Percentiles rank a stretch among this genome's conserved stretches.
phyloP scores from a whole-genome alignment of 2,113 vertebrate genomes.

The Ariopsis seemanni region DNA sequence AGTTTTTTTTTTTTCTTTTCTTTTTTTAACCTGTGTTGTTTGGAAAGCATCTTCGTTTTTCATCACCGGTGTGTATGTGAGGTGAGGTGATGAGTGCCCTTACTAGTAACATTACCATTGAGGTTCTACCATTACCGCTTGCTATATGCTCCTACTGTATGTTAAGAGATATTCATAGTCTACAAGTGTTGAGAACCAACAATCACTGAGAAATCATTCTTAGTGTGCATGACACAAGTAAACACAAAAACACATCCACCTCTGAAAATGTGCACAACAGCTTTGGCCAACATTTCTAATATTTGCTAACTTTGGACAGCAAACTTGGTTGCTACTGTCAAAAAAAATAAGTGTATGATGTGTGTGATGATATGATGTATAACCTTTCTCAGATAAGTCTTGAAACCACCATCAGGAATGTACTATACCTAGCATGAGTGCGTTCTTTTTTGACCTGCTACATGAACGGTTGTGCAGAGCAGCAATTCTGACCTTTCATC shows the following conservation, averaged over 20 bases:
- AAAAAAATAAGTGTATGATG: background rate
- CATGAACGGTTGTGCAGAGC: background rate
- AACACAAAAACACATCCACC: background rate
- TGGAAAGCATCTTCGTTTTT: background rate
- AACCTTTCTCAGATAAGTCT: background rate
- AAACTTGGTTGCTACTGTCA: background rate
- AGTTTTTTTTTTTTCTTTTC: background rate
- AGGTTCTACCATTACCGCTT: background rate
- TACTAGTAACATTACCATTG: too few relatives aligned
- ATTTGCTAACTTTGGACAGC: background rate
- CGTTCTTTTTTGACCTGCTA: background rate
- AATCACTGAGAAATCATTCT: background rate
- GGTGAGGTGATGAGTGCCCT: background rate
- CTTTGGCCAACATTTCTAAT: background rate
- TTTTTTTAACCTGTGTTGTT: background rate
- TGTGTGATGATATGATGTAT: background rate
- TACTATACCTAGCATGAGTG: background rate
- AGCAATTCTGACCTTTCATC: background rate
- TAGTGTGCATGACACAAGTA: background rate
- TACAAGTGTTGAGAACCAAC: background rate
- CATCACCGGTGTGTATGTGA: background rate
- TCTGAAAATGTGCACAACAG: too few relatives aligned
- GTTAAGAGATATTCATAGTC: background rate
- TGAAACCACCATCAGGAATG: background rate
- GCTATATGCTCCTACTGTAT: background rate